Evolutionary conservation across 2,113 vertebrate species (phyloP).

Genomic region (Scomber colias): DNA sequence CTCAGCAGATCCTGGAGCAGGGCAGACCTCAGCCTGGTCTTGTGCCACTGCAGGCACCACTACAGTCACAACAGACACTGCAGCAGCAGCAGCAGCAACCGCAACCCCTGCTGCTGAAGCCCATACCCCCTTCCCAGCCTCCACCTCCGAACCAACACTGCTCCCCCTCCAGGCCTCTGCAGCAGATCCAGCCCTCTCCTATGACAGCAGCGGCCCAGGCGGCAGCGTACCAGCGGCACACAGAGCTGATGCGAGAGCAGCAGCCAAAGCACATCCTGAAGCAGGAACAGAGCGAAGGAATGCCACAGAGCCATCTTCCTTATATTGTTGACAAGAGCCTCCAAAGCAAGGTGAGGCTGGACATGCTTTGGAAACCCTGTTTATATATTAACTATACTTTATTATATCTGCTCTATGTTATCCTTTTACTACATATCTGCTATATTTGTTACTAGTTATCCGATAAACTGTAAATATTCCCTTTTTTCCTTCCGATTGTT

Average conservation of each 20-base stretch:
- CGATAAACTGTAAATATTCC: background rate
- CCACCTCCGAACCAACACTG: constrained; percentile 82
- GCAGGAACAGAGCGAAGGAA: constrained; percentile 76
- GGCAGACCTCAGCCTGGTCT: constrained; percentile 84
- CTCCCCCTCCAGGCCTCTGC: constrained; percentile 86
- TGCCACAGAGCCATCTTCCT: constrained; percentile 84
- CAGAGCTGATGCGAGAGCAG: constrained; percentile 74
- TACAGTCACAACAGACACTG: constrained; percentile 80
- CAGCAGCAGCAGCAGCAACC: constrained; percentile 77
- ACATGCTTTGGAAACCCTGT: background rate
- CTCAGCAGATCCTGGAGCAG: constrained; percentile 87
- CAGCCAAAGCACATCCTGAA: constrained; percentile 77
- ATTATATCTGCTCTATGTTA: too few relatives aligned
- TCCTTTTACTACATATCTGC: too few relatives aligned
- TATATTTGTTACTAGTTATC: too few relatives aligned
- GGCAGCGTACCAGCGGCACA: constrained; percentile 80
- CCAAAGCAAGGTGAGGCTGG: constrained; percentile 80
- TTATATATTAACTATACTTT: too few relatives aligned
- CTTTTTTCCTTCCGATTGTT: too few relatives aligned
- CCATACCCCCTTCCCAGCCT: constrained; percentile 88
- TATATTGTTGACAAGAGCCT: constrained; percentile 85
- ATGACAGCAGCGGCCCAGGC: constrained; percentile 68
- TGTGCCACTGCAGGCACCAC: constrained; percentile 77
- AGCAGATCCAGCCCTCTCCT: constrained; percentile 84
- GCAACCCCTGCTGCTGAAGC: constrained; percentile 85